Evolutionary conservation across 2,888 invertebrate species (phyloP).

Genomic region (Cryptus viduatorius): DNA sequence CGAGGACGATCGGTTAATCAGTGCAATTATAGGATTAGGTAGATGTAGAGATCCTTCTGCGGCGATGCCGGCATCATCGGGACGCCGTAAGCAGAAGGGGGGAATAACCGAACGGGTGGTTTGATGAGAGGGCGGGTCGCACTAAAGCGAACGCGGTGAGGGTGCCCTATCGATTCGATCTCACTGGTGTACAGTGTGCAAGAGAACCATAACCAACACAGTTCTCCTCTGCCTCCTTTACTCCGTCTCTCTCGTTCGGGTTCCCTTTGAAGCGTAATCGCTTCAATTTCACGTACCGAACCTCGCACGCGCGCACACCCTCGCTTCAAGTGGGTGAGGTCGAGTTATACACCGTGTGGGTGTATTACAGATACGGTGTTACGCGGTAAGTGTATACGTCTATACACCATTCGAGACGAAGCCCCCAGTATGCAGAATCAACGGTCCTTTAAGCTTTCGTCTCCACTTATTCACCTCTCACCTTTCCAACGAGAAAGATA

Average conservation of each 20-base stretch:
- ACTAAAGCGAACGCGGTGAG: conserved; percentile 37
- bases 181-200: conserved; percentile 57
- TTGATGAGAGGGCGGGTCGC: conserved; percentile 56
- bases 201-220: conserved; percentile 55
- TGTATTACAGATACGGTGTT: conserved; percentile 4
- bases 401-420: not conserved
- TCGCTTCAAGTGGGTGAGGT: conserved; percentile 40
- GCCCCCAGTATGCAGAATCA: not conserved
- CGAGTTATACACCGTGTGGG: conserved; percentile 13
- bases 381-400: conserved; percentile 7
- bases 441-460: conserved; percentile 4
- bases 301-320: conserved; percentile 40
- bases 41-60: conserved; percentile 66
- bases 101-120: conserved; percentile 37
- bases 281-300: conserved; percentile 69
- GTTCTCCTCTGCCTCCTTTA: conserved; percentile 28
- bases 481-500: conserved; percentile 19
- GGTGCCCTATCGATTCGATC: conserved; percentile 75
- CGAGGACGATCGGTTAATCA: conserved; percentile 69
- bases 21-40: conserved; percentile 73
- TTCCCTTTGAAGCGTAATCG: conserved; percentile 77
- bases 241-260: conserved; percentile 22
- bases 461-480: conserved; percentile 24
- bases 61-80: conserved; percentile 50
- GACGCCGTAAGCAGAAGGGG: conserved; percentile 31